Percentiles rank a stretch among this genome's conserved stretches.
Conservation (phyloP, 2,888 invertebrate genomes). For the Onchidella celtica region DNA sequence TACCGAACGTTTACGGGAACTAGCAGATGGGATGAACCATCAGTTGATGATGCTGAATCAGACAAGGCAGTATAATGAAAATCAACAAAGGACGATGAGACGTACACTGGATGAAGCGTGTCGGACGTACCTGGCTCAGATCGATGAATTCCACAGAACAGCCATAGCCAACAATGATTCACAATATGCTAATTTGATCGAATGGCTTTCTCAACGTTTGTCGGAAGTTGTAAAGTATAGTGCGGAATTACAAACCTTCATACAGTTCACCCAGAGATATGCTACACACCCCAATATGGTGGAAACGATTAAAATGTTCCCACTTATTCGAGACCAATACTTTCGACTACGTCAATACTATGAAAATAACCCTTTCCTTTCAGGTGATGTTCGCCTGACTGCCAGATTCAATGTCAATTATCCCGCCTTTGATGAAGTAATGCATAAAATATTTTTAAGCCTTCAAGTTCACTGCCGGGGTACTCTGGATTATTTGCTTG, state of each 20-base stretch:
- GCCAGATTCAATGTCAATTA: constrained; percentile 21
- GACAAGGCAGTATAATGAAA: neutral
- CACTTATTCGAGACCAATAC: neutral
- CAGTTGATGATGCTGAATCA: neutral
- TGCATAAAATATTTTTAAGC: constrained; percentile 3
- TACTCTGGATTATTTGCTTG: neutral
- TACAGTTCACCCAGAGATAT: neutral
- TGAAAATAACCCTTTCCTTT: neutral
- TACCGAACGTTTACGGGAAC: too few relatives aligned
- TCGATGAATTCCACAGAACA: neutral
- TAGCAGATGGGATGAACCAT: too few relatives aligned
- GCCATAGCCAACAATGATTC: neutral
- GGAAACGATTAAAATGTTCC: neutral
- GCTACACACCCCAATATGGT: neutral
- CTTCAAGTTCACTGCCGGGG: neutral
- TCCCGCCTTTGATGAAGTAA: neutral
- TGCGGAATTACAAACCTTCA: neutral
- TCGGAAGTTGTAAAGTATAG: too few relatives aligned
- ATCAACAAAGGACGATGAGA: neutral
- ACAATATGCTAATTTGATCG: neutral
- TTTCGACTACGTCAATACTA: neutral
- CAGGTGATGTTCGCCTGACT: neutral
- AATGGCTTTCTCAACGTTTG: too few relatives aligned
- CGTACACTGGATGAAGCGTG: neutral
- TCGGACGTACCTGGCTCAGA: neutral